Evolutionary conservation across 2,113 vertebrate species (phyloP), one percentile per base, ranked within the genome.

Genomic region (Melanocharis versteri): DNA sequence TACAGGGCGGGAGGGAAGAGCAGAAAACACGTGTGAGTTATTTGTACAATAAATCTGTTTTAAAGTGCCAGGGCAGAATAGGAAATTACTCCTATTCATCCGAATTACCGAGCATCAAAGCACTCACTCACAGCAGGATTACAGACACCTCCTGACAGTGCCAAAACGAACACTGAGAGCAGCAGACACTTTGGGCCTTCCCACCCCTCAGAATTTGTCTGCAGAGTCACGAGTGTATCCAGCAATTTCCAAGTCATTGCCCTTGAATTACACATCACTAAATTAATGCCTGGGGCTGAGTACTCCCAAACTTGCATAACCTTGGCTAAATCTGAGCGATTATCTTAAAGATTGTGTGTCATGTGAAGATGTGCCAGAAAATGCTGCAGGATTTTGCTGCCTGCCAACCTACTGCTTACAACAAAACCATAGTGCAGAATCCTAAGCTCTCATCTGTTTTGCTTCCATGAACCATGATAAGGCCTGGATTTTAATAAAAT

Each of bases 31-130:
- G 2, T 93, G 96, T 47, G 83, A 90, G 64, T 80, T 89, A 82
- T 77, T 86, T 87, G 82, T 71, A 76, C 50, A 79, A 42, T 35
- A 82, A 70, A 95, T 83, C 72, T 54, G 35, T 51, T 89, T 60
- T 54, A 48, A 93, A 92, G 80, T 69, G 69, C 76, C 50, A 90
- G 45, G 50, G 20, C 42, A 79, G 83, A 40, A 87, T 78, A 87
- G 66, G 64, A 95, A 72, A 96, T 91, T 76, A 91, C 79, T 94
- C 88, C 61, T 92, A 94, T 90, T 95, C 71, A 95, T 89, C 66
- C 58, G 54, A 94, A 93, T 93, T 94, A 94, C 78, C 65, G 86
- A 96, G 89, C 83, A 72, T 93, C 87, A 97, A 96, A 78, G 83
- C 72, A 75, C 79, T 77, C 76, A 83, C 73, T 92, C 73, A 77